Evolutionary conservation across 2,113 vertebrate species (phyloP).

Genomic region (Notechis scutatus): DNA sequence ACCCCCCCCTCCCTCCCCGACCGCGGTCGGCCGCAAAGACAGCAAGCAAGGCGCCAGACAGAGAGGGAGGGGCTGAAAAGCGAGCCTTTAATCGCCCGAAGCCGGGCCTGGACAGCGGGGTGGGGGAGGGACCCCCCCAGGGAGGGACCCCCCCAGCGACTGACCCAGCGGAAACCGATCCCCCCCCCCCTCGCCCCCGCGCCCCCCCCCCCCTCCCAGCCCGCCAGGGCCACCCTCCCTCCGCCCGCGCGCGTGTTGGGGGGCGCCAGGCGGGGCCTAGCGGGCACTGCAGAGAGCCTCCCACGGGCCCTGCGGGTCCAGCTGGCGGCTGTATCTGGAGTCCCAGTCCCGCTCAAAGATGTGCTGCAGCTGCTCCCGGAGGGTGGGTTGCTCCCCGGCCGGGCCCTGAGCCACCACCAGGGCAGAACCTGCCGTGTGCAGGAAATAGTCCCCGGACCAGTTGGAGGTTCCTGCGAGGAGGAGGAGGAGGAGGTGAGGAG

Average conservation of each 20-base stretch:
- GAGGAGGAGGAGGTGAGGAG: not conserved
- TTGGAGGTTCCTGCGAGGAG: conserved; percentile 79
- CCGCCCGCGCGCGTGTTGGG: not conserved
- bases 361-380: conserved; percentile 74
- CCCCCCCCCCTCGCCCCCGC: too few species aligned
- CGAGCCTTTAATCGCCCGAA: not conserved
- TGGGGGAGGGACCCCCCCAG: rapidly evolving
- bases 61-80: not conserved
- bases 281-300: not conserved
- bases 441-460: conserved; percentile 89
- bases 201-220: too few species aligned
- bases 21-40: not conserved
- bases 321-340: conserved; percentile 74
- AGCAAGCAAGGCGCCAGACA: not conserved
- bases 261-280: not conserved
- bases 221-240: too few species aligned
- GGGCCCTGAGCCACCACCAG: conserved; percentile 80
- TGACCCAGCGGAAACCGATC: too few species aligned
- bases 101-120: not conserved
- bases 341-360: conserved; percentile 86
- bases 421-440: conserved; percentile 78
- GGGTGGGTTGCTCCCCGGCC: conserved; percentile 25
- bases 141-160: rapidly evolving
- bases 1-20: not conserved
- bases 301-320: conserved; percentile 28